Base-by-base conservation (phyloP, 2,888 invertebrate species). In the Uloborus plumipes region DNA sequence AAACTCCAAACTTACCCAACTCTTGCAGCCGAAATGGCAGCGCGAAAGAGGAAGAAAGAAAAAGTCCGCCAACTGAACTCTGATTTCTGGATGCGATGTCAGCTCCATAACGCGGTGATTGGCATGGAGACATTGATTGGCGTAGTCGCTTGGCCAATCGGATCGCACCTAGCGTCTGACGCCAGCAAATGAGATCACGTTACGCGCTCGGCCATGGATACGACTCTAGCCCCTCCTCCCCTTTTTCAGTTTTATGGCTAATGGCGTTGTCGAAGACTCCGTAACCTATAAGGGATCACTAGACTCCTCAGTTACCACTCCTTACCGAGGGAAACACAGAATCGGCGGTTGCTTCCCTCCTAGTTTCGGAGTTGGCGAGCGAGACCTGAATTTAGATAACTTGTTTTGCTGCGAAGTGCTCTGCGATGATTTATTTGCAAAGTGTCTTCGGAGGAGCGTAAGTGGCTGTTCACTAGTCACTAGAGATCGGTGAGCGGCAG, bases 261-360 rank as follows among this genome's bases (percentile, higher is more conserved):
- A 84, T 81, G 77, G 81, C 73, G 61, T 77, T 77, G 75, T 72
- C 64, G 69, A 58, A 71, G 59, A 65, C 81, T 76, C 66, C 71
- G 81, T 71, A 82, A 76, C 75, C 75, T 82, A 9, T 88, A 88
- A 26, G 89, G 89, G 18, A 89, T 87, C 81, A 82, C 53, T 76
- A 61, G 71, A 62, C 75, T 70, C 69, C 61, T 82, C 81, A 81
- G 53, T 82, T 70, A 82, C 81, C 75, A 76, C 71, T 71, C 66
- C 70, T 64, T 31, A 65, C 18, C 14, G 67, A 58, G 26, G 51
- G 73, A 51, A 80, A 73, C 73, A 67, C 73, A 67, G 67, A 67
- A 61, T 67, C 73, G 53, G 67, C 47, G 55, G 79, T 61, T 61
- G 55, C 22, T n/a, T 47, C 39, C 39, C 39, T 39, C 39, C 39